Evolutionary conservation across 2,113 vertebrate species (phyloP), one percentile per base, ranked within the genome.

Genomic region (Gracilinanus agilis): DNA sequence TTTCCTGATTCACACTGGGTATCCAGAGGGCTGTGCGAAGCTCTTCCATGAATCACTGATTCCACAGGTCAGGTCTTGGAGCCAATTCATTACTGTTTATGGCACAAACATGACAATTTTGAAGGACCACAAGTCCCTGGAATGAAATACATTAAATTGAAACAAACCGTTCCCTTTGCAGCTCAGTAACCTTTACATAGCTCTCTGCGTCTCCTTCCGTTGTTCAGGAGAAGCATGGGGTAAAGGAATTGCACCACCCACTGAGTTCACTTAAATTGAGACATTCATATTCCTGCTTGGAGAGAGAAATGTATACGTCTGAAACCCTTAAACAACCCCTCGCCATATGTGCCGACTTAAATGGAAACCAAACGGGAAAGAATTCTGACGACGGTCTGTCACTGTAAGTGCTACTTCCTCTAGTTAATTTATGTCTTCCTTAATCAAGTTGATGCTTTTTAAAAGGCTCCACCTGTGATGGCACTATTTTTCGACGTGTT

Each of bases 381-480:
- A 61, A 94, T 96, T 44, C 96, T 97, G 95, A 96, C 91, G 95
- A 55, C 95, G 96, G 90, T 94, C 91, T 98, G 97, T 96, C 95
- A 95, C 95, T 34, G 93, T 94, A 90, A 96, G 94, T 55, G 0
- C 25, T 56, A 75, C 96, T 98, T 97, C 96, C 96, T 95, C 91
- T 58, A 54, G 96, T 90, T 97, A 96, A 97, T 96, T 96, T 97
- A 95, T 94, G 95, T 96, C 97, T 96, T 97, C 94, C 67, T 93
- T 90, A 55, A 95, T 90, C 95, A 94, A 97, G 93, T 92, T 44
- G 75, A 61, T 83, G 94, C 96, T 97, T 97, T 96, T 94, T 92
- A 96, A 95, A 96, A 96, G 92, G 58, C 92, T 92, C 96, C 96
- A 96, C 97, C 97, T 97, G 97, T 29, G 95, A 95, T 29, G 90